These are phyloP conservation scores for Okapia johnstoni DNA, from an alignment of 2,113 vertebrate genomes.

Conservation along the genomic window DNA sequence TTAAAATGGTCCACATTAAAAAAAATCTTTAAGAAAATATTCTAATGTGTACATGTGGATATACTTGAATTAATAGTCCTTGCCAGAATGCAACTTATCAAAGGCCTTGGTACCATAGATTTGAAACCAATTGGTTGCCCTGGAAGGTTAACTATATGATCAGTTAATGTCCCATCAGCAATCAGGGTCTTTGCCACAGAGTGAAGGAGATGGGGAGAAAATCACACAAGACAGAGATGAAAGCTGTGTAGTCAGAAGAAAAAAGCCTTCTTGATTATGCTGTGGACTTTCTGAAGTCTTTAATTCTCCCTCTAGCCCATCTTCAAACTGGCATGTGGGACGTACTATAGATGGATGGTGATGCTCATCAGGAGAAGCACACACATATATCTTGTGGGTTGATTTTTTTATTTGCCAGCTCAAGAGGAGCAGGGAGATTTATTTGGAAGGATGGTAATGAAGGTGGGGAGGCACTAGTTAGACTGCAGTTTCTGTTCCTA, in stretches of 20 bases:
- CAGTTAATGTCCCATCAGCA: constrained; percentile 4
- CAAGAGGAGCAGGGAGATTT: constrained; percentile 48
- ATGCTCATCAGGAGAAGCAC: constrained; percentile 15
- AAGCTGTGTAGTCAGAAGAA: neutral
- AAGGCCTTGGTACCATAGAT: neutral
- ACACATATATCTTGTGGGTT: constrained; percentile 17
- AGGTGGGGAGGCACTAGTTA: constrained; percentile 5
- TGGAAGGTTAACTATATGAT: constrained; percentile 20
- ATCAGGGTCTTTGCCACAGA: neutral
- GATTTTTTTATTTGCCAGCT: constrained; percentile 65
- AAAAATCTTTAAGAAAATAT: neutral
- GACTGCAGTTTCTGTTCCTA: neutral
- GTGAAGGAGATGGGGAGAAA: constrained; percentile 15
- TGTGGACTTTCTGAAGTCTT: constrained; percentile 45
- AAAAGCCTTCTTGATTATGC: constrained; percentile 45
- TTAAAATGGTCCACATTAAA: neutral
- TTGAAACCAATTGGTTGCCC: neutral
- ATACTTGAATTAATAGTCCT: neutral
- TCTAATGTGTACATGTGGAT: neutral
- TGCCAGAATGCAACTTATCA: neutral
- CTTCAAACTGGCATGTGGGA: constrained; percentile 8
- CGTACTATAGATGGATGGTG: constrained; percentile 19
- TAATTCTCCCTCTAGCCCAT: constrained; percentile 48
- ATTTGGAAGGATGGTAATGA: constrained; percentile 45
- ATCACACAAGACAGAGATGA: neutral